Conservation (phyloP, 2,888 invertebrate genomes). For the Heteromyza rotundicornis region DNA sequence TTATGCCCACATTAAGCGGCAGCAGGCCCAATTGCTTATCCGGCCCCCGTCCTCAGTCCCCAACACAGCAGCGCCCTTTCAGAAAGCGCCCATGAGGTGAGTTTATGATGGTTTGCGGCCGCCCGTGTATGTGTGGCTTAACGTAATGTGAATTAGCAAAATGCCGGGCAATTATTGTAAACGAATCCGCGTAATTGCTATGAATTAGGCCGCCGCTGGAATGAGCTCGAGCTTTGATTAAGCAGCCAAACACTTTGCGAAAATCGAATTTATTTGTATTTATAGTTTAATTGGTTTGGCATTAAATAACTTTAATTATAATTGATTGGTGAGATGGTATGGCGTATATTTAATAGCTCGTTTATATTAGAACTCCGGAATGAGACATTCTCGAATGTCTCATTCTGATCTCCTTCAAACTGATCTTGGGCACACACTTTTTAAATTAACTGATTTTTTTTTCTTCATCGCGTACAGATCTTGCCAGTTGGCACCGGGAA, state of each 20-base stretch:
- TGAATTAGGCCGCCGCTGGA: background rate
- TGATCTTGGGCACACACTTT: too few species aligned
- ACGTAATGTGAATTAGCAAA: conserved; percentile 55
- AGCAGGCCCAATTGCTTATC: conserved; percentile 2
- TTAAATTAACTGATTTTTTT: too few species aligned
- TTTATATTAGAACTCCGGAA: too few species aligned
- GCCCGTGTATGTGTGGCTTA: conserved; percentile 41
- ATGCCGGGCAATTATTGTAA: conserved; percentile 49
- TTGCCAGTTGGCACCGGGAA: too few species aligned
- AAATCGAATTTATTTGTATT: too few species aligned
- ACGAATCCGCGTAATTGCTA: conserved; percentile 39
- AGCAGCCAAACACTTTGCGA: background rate
- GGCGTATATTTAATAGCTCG: too few species aligned
- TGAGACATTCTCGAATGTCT: too few species aligned
- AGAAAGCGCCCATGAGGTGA: background rate
- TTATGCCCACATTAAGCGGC: conserved; percentile 34
- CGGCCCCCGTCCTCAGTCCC: background rate
- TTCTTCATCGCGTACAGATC: too few species aligned
- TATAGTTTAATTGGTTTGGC: background rate
- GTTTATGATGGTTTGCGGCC: conserved; percentile 20
- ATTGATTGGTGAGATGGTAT: too few species aligned
- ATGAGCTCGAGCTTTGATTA: background rate
- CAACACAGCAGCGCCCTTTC: conserved; percentile 7
- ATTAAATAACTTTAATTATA: background rate
- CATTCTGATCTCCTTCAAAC: too few species aligned